These are phyloP conservation scores for Acanthacorydalis orientalis DNA, from an alignment of 2,888 invertebrate species.

Conservation along the genomic window DNA sequence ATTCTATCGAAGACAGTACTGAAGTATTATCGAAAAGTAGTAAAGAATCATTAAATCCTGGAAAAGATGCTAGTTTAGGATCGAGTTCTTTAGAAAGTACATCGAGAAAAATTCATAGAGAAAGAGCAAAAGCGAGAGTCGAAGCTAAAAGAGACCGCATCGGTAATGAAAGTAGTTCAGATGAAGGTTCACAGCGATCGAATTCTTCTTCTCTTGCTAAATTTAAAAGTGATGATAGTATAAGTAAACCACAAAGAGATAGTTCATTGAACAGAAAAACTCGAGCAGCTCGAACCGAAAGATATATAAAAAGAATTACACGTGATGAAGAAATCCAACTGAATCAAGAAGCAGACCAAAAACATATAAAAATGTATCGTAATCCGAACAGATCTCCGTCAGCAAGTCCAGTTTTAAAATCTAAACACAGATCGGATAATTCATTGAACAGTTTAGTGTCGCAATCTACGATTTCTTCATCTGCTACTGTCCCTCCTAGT, in stretches of 20 bases:
- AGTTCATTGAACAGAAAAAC: slow-evolving; percentile 44
- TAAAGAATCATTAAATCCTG: slow-evolving; percentile 9
- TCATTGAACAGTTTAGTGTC: background rate
- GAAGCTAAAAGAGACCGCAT: slow-evolving; percentile 44
- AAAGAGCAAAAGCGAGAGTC: slow-evolving; percentile 45
- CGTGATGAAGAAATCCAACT: slow-evolving; percentile 46
- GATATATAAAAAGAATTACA: slow-evolving; percentile 59
- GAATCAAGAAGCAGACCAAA: slow-evolving; percentile 32
- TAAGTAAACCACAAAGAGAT: slow-evolving; percentile 37
- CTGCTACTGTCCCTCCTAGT: background rate
- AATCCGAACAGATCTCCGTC: slow-evolving; percentile 14
- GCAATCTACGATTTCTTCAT: background rate
- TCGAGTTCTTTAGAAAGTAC: slow-evolving; percentile 33
- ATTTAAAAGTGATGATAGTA: slow-evolving; percentile 52
- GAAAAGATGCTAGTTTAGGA: slow-evolving; percentile 19
- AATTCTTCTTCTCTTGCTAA: slow-evolving; percentile 45
- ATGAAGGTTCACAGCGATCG: slow-evolving; percentile 53
- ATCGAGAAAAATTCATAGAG: slow-evolving; percentile 36
- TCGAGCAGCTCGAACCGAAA: slow-evolving; percentile 60
- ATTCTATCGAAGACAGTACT: background rate
- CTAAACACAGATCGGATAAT: background rate
- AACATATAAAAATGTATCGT: background rate
- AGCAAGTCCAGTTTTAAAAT: slow-evolving; percentile 16
- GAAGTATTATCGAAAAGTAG: slow-evolving; percentile 18
- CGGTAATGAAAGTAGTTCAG: slow-evolving; percentile 48